Conservation (phyloP, 2,888 invertebrate genomes). For the Sinohyriopsis cumingii region DNA sequence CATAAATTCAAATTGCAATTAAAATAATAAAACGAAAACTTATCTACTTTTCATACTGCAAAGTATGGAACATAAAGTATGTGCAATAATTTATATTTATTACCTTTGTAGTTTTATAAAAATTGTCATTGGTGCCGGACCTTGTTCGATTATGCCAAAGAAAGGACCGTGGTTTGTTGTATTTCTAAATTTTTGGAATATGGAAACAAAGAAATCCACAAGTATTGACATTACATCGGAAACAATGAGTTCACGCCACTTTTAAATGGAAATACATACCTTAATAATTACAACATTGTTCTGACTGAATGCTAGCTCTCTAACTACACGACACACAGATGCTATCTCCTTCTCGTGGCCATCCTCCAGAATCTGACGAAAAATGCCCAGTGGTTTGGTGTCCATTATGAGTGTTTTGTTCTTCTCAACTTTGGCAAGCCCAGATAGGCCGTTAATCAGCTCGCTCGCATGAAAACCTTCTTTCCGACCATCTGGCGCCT, state of each 20-base stretch:
- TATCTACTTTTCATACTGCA: too few species aligned
- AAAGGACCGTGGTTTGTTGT: too few species aligned
- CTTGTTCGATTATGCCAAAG: too few species aligned
- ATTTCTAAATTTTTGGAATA: too few species aligned
- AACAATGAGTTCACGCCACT: not conserved
- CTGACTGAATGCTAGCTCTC: slow-evolving; percentile 52
- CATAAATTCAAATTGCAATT: too few species aligned
- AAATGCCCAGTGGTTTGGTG: slow-evolving; percentile 31
- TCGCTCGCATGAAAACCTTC: slow-evolving; percentile 53
- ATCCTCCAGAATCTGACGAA: slow-evolving; percentile 30
- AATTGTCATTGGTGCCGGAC: too few species aligned
- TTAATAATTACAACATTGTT: slow-evolving; percentile 45
- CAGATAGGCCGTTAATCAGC: slow-evolving; percentile 50
- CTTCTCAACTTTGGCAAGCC: slow-evolving; percentile 52
- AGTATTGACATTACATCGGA: not conserved
- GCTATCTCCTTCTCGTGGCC: slow-evolving; percentile 34
- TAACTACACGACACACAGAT: slow-evolving; percentile 42
- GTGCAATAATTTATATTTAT: too few species aligned
- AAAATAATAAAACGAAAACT: too few species aligned
- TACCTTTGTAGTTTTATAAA: too few species aligned
- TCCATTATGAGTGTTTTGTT: slow-evolving; percentile 51
- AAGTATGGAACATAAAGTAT: too few species aligned
- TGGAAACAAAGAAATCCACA: too few species aligned
- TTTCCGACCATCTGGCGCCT: slow-evolving; percentile 30
- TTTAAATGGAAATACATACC: slow-evolving; percentile 24